These are phyloP conservation scores for Pseudopipra pipra DNA, from an alignment of 2,113 vertebrate genomes.

Conservation along the genomic window DNA sequence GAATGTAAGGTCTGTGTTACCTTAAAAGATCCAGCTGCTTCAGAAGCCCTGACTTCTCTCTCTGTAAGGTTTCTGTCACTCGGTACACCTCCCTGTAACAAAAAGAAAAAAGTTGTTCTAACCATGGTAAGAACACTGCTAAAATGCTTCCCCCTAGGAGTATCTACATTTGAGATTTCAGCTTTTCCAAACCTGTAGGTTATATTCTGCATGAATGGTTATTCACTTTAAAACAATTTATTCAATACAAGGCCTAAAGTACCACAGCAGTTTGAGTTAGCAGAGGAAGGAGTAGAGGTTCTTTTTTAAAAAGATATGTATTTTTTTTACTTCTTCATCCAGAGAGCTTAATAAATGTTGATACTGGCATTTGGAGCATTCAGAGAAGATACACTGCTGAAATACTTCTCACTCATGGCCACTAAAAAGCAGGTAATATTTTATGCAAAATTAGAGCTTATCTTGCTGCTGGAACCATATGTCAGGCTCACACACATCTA, in stretches of 20 bases:
- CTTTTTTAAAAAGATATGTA: background rate
- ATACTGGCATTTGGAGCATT: background rate
- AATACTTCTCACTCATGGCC: background rate
- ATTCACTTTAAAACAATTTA: background rate
- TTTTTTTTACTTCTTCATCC: background rate
- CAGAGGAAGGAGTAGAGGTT: background rate
- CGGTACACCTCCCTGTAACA: constrained; percentile 85
- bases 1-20: constrained; percentile 56
- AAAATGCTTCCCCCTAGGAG: background rate
- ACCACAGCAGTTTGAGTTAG: background rate
- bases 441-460: background rate
- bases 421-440: background rate
- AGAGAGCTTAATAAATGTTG: background rate
- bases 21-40: constrained; percentile 92
- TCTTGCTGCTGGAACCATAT: background rate
- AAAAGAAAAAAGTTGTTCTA: background rate
- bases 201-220: background rate
- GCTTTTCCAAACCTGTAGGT: background rate
- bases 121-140: background rate
- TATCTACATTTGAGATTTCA: background rate
- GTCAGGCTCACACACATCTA: background rate
- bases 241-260: background rate
- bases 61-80: constrained; percentile 87
- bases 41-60: constrained; percentile 88
- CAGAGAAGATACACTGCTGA: background rate